phyloP scores from a whole-genome alignment of 2,113 vertebrate species.

The Corythoichthys intestinalis region DNA sequence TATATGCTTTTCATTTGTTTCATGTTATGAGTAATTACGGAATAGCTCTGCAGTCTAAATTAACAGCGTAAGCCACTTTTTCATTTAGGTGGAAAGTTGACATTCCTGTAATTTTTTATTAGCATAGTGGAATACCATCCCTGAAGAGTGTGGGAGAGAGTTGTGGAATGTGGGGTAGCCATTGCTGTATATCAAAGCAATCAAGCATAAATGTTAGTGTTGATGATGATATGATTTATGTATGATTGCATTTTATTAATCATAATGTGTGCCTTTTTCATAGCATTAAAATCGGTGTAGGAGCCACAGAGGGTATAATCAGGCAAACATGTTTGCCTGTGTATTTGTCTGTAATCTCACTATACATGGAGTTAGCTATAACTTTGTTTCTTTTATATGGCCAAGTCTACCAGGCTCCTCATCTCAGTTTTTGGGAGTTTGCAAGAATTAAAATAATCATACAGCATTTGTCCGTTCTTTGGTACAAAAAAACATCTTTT shows the following conservation, averaged over 20 bases:
- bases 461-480: slow-evolving; percentile 42
- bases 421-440: slow-evolving; percentile 28
- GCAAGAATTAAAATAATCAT: slow-evolving; percentile 32
- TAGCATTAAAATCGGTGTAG: slow-evolving; percentile 3
- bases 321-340: slow-evolving; percentile 22
- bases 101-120: slow-evolving; percentile 62
- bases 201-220: slow-evolving; percentile 47
- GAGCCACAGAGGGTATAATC: slow-evolving; percentile 26
- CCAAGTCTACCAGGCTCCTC: slow-evolving; percentile 20
- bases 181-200: slow-evolving; percentile 52
- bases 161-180: slow-evolving; percentile 44
- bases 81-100: slow-evolving; percentile 51
- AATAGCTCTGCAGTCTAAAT: slow-evolving; percentile 31
- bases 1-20: slow-evolving; percentile 11
- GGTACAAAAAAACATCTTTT: slow-evolving; percentile 34
- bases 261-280: slow-evolving; percentile 48
- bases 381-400: slow-evolving; percentile 25
- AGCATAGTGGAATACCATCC: slow-evolving; percentile 20
- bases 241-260: slow-evolving; percentile 54
- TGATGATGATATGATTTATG: slow-evolving; percentile 39
- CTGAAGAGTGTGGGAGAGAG: slow-evolving; percentile 45
- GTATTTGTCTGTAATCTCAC: neutral
- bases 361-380: slow-evolving; percentile 14
- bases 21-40: slow-evolving; percentile 14
- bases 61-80: slow-evolving; percentile 1